A percentile compares a stretch with the other conserved stretches of the same genome.
These are phyloP conservation scores for Leptobrachium leishanense DNA, from an alignment of 2,113 vertebrate genomes.

Conservation along the genomic window DNA sequence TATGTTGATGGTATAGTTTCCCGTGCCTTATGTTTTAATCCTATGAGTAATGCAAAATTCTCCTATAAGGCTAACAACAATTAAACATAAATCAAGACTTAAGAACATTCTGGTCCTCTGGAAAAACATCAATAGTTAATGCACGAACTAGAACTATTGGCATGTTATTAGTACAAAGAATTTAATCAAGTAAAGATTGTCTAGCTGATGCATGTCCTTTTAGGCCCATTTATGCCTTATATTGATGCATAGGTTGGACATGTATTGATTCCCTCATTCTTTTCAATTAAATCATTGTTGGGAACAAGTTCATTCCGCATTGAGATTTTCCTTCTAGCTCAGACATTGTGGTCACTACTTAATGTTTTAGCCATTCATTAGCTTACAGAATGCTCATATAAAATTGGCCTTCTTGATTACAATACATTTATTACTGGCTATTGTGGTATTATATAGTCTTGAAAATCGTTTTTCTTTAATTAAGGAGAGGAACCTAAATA, in stretches of 20 bases:
- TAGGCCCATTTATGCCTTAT: constrained; percentile 52
- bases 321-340: constrained; percentile 37
- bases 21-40: no score
- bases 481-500: constrained; percentile 33
- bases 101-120: constrained; percentile 47
- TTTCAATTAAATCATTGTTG: constrained; percentile 57
- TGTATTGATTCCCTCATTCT: constrained; percentile 59
- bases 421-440: constrained; percentile 45
- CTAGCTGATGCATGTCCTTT: constrained; percentile 51
- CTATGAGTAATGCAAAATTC: no score
- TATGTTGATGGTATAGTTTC: neutral
- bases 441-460: constrained; percentile 52
- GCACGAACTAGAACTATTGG: constrained; percentile 53
- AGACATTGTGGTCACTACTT: constrained; percentile 24
- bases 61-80: constrained; percentile 34
- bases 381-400: constrained; percentile 49
- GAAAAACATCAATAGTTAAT: constrained; percentile 57
- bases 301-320: constrained; percentile 50
- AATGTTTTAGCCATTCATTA: constrained; percentile 44
- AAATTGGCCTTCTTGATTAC: constrained; percentile 47
- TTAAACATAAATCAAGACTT: constrained; percentile 49
- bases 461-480: constrained; percentile 42
- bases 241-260: constrained; percentile 53
- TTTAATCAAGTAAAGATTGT: constrained; percentile 57
- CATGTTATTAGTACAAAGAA: constrained; percentile 55